Evolutionary conservation across 2,888 invertebrate genomes (phyloP), one percentile per base, ranked within the genome.

Genomic region (Sarcophaga carnaria): DNA sequence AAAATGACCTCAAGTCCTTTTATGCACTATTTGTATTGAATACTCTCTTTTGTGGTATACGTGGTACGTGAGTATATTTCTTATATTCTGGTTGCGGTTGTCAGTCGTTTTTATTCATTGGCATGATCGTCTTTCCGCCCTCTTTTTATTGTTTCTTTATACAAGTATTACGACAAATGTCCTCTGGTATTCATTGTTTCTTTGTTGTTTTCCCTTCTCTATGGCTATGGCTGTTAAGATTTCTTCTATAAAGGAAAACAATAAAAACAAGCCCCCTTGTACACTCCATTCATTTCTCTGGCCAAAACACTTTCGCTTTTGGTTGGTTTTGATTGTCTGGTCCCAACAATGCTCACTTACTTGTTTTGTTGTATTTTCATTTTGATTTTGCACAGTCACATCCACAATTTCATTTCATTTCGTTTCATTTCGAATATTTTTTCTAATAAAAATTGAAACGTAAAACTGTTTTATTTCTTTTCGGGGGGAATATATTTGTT

Each of bases 1-100:
- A 88, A 83, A 90, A 90, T 90, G 82, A 90, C 91, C 90, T 88
- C 67, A 88, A 90, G 89, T 88, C 88, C 72, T 70, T 75, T 54
- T 12, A 76, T 14, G 12, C 20, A 47, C n/a, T 37, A 75, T 67
- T 84, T 80, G 80, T 83, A 89, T 88, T 89, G 89, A 88, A 84
- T 87, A 89, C 82, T 88, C 49, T 49, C 11, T 63, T 37, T 10
- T 37, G 8, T 37, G 37, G 8, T 37, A 37, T 37, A 37, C 0
- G 37, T 37, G 10, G 37, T 8, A 37, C 37, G 37, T 37, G 37
- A 37, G 37, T 37, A 10, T 37, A 37, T 4, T 37, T 27, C 12
- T 62, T 22, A 14, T 88, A 84, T 89, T 45, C 76, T 88, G 81
- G 85, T 77, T 88, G 88, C 77, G 80, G 88, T 85, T 86, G 86